Evolutionary conservation across 2,113 vertebrate genomes (phyloP), one percentile per base, ranked within the genome.

Genomic region (Gallinago paraguaiae): DNA sequence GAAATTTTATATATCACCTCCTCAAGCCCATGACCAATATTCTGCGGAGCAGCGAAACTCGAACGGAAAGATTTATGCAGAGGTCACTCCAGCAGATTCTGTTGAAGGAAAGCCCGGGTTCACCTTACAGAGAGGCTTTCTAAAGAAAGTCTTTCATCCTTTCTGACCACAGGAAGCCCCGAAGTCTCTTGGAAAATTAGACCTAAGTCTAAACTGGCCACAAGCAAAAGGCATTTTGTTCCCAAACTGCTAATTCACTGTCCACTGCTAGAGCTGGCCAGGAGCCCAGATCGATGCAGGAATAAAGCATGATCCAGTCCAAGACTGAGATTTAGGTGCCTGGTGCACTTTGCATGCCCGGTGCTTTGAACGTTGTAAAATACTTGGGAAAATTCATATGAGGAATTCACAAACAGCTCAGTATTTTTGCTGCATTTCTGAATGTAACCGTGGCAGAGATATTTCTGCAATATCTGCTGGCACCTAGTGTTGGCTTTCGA

Each of bases 401-500:
- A 54, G 65, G 70, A 35, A 45, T 39, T 72, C n/a, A 2, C 2
- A 2, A 33, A 61, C 6, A 48, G 35, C 39, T 65, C 4, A 2
- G 39, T 8, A 4, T 24, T 3, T 64, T 20, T 30, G 65, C 51
- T 28, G 78, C 35, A 0, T 43, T 75, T 50, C 74, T 8, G 5
- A 3, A 6, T 19, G 60, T 6, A 3, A 28, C 59, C 19, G 0
- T 31, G 6, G 57, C 72, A 4, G 85, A 24, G 39, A 3, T 3
- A 3, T 6, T 83, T 31, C 27, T 69, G 82, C 56, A 59, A 20
- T 35, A 25, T 84, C 84, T 96, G 17, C 93, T 95, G 96, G 94
- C 96, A 94, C 17, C 96, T 97, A 93, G 94, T 33, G 92, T 90
- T 81, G 88, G 86, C 53, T 78, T 51, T n/a, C 1, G 3, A 18